These are phyloP conservation scores for Pherbina coryleti DNA, from an alignment of 2,888 invertebrate genomes.

Conservation along the genomic window DNA sequence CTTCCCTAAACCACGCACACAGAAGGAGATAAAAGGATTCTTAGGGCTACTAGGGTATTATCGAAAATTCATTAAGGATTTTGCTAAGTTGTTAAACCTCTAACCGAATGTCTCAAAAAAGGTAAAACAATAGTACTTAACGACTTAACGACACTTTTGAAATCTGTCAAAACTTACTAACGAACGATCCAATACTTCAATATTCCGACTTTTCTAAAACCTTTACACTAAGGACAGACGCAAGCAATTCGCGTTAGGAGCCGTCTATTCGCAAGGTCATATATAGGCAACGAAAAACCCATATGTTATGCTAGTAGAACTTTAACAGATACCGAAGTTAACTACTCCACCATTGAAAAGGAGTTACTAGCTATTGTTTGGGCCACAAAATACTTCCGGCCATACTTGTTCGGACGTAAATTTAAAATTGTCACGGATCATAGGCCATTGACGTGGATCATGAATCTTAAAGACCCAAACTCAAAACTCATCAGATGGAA, in stretches of 20 bases:
- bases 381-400: no score
- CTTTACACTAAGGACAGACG: conserved; percentile 30
- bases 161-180: not conserved
- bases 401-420: no score
- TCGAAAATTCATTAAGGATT: not conserved
- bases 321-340: no score
- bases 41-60: not conserved
- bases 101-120: not conserved
- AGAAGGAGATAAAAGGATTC: conserved; percentile 31
- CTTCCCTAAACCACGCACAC: conserved; percentile 39
- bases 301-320: conserved; percentile 21
- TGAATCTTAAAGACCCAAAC: no score
- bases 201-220: conserved; percentile 40
- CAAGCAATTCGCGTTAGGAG: conserved; percentile 26
- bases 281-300: conserved; percentile 4
- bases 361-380: no score
- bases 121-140: not conserved
- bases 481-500: not conserved
- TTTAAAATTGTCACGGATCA: no score
- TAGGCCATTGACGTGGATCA: no score
- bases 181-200: not conserved
- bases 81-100: not conserved
- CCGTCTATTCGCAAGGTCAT: conserved; percentile 19
- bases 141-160: not conserved
- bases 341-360: no score